phyloP scores from a whole-genome alignment of 2,888 invertebrate genomes.

The Acrobasis consociella region DNA sequence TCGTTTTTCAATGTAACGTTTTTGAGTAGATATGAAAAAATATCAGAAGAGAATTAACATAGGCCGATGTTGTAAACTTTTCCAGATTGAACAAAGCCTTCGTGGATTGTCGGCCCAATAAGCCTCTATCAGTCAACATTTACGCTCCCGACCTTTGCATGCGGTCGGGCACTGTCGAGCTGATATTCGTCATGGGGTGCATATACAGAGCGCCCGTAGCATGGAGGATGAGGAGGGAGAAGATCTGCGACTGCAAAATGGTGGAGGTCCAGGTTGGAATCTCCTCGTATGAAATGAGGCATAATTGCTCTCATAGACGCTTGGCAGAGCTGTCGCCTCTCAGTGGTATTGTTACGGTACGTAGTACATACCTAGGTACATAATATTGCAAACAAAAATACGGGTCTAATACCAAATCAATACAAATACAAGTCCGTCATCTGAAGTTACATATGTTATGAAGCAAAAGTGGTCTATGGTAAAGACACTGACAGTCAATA shows the following conservation, averaged over 20 bases:
- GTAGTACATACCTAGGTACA: not conserved
- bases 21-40: too few species aligned
- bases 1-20: too few species aligned
- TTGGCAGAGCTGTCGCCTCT: constrained; percentile 59
- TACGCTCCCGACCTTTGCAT: constrained; percentile 70
- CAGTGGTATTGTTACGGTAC: constrained; percentile 65
- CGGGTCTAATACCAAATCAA: too few species aligned
- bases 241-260: constrained; percentile 74
- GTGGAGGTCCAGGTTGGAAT: constrained; percentile 65
- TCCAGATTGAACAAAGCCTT: constrained; percentile 68
- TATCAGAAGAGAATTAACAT: too few species aligned
- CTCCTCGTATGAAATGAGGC: constrained; percentile 67
- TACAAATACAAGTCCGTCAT: too few species aligned
- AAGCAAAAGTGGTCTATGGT: too few species aligned
- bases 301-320: constrained; percentile 63
- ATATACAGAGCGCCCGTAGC: constrained; percentile 58
- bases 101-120: constrained; percentile 60
- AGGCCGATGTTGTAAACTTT: constrained; percentile 18
- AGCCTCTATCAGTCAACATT: constrained; percentile 56
- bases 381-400: not conserved
- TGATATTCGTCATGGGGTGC: constrained; percentile 67
- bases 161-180: constrained; percentile 51
- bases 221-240: constrained; percentile 66
- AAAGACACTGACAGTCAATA: too few species aligned
- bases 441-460: too few species aligned